phyloP scores from a whole-genome alignment of 2,888 invertebrate genomes.

The Didymodactylos carnosus region DNA sequence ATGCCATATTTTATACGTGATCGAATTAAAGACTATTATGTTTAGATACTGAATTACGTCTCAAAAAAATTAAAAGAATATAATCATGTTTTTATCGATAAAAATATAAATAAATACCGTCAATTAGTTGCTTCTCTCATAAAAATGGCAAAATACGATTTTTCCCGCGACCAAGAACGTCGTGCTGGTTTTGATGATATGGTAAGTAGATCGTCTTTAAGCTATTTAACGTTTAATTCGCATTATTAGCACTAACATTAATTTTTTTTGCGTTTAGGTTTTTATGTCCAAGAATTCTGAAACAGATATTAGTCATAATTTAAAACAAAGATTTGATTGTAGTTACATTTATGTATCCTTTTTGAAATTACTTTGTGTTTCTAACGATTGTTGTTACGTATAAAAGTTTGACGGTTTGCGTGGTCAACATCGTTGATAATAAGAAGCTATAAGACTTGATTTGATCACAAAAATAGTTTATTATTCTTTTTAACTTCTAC shows the following conservation, averaged over 20 bases:
- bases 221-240: too few relatives aligned
- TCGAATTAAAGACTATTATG: too few relatives aligned
- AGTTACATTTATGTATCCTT: slow-evolving; percentile 44
- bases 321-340: slow-evolving; percentile 46
- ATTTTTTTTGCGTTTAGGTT: slow-evolving; percentile 33
- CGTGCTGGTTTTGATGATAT: background rate
- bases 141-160: background rate
- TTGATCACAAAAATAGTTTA: background rate
- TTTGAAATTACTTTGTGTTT: slow-evolving; percentile 2
- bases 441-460: too few relatives aligned
- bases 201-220: background rate
- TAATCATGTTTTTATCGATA: too few relatives aligned
- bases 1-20: too few relatives aligned
- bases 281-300: slow-evolving; percentile 45
- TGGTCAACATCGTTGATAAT: too few relatives aligned
- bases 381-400: background rate
- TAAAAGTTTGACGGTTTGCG: too few relatives aligned
- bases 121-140: too few relatives aligned
- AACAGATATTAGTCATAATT: slow-evolving; percentile 46
- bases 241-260: background rate
- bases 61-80: too few relatives aligned
- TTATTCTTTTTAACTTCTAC: background rate
- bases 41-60: too few relatives aligned
- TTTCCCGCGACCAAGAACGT: background rate
- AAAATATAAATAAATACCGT: too few relatives aligned